A percentile compares a stretch with the other conserved stretches of the same genome.
These are phyloP conservation scores for Pelosia muscerda DNA, from an alignment of 2,888 invertebrate species.

Conservation along the genomic window DNA sequence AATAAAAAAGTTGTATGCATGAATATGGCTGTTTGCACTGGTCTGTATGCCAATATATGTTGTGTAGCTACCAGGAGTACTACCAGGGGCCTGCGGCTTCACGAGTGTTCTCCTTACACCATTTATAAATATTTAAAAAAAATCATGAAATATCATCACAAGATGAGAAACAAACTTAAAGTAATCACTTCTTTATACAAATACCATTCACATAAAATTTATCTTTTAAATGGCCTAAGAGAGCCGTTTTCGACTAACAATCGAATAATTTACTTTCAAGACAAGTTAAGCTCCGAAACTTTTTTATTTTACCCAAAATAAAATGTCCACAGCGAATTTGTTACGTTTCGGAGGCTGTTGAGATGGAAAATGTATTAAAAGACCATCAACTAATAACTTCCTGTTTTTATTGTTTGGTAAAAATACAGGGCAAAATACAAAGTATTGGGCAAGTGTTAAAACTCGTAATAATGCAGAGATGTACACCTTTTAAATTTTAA, in stretches of 20 bases:
- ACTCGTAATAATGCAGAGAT: no score
- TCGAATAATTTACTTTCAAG: conserved; percentile 44
- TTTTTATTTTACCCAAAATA: conserved; percentile 34
- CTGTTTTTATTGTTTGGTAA: neutral
- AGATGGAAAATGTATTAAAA: neutral
- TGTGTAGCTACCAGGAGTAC: no score
- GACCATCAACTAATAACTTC: neutral
- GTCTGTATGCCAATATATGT: no score
- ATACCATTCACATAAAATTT: conserved; percentile 47
- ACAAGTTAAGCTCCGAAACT: conserved; percentile 39
- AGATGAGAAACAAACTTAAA: conserved; percentile 20
- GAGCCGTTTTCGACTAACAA: conserved; percentile 44
- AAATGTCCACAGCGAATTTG: conserved; percentile 29
- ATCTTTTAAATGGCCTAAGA: conserved; percentile 52
- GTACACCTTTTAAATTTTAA: no score
- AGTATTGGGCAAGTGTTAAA: no score
- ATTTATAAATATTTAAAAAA: neutral
- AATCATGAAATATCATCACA: neutral
- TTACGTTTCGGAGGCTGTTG: conserved; percentile 6
- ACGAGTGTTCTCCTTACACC: no score
- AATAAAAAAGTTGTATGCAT: no score
- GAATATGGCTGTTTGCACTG: no score
- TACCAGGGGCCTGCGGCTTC: no score
- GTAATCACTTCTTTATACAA: conserved; percentile 22
- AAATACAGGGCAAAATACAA: no score